Percentiles rank a stretch among this genome's conserved stretches.
Conservation (phyloP, 2,888 invertebrate species). For the Pammene fasciana region DNA sequence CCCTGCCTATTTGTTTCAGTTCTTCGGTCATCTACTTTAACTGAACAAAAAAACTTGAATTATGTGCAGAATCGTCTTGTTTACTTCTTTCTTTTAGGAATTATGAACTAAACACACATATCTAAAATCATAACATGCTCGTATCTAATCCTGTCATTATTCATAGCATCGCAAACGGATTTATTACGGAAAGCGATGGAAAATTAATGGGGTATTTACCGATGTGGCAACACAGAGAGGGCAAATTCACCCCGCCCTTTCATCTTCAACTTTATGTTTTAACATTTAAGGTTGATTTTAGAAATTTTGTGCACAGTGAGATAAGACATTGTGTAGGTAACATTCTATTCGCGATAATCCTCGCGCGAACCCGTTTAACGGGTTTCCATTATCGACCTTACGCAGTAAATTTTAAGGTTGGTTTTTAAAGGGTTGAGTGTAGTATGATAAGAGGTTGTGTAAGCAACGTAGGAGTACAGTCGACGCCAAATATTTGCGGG, state of each 20-base stretch:
- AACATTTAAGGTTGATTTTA: background rate
- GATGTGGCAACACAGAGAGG: constrained; percentile 33
- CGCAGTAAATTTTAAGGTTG: background rate
- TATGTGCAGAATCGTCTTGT: too few species aligned
- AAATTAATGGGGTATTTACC: constrained; percentile 39
- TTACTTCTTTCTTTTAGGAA: background rate
- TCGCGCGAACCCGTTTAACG: background rate
- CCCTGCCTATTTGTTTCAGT: too few species aligned
- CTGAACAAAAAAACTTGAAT: too few species aligned
- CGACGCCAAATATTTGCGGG: constrained; percentile 61
- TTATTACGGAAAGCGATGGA: constrained; percentile 35
- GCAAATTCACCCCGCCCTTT: background rate
- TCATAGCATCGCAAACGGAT: constrained; percentile 28
- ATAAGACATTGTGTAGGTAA: background rate
- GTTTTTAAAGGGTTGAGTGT: background rate
- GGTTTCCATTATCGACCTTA: background rate
- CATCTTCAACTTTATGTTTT: background rate
- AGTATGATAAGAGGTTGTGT: background rate
- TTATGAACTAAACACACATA: background rate
- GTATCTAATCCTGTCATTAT: constrained; percentile 21
- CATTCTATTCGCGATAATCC: too few species aligned
- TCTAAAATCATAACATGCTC: constrained; percentile 2
- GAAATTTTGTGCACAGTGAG: background rate
- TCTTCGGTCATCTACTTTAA: too few species aligned
- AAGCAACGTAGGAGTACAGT: constrained; percentile 11